Conservation (phyloP, 2,888 invertebrate species). For the Ophioninae sp. region DNA sequence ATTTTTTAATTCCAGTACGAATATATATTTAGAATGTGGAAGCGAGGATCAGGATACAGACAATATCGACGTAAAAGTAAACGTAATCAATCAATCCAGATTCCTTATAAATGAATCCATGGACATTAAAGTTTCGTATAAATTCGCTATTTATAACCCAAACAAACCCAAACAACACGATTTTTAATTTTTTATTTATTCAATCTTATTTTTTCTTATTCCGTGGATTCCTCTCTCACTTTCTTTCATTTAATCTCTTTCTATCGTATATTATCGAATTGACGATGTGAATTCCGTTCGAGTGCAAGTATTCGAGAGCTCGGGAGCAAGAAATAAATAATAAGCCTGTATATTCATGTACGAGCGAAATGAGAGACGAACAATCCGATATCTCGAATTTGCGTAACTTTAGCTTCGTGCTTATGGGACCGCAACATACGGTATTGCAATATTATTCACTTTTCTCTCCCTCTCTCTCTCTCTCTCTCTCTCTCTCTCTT, state of each 20-base stretch:
- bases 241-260: neutral
- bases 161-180: neutral
- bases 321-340: constrained; percentile 2
- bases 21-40: no score
- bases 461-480: neutral
- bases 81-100: constrained; percentile 55
- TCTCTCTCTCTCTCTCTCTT: neutral
- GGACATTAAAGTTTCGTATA: constrained; percentile 26
- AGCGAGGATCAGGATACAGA: neutral
- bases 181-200: neutral
- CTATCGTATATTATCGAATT: neutral
- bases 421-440: constrained; percentile 2
- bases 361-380: constrained; percentile 40
- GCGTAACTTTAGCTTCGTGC: constrained; percentile 50
- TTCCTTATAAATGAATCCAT: constrained; percentile 55
- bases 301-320: neutral
- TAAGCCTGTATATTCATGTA: constrained; percentile 12
- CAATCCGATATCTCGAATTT: constrained; percentile 57
- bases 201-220: neutral
- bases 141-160: neutral
- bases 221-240: neutral
- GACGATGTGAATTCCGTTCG: neutral
- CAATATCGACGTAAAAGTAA: constrained; percentile 14
- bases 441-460: constrained; percentile 50
- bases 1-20: no score